Percentiles rank a stretch among this genome's conserved stretches.
Conservation (phyloP, 2,113 vertebrate species). For the Paralichthys olivaceus region DNA sequence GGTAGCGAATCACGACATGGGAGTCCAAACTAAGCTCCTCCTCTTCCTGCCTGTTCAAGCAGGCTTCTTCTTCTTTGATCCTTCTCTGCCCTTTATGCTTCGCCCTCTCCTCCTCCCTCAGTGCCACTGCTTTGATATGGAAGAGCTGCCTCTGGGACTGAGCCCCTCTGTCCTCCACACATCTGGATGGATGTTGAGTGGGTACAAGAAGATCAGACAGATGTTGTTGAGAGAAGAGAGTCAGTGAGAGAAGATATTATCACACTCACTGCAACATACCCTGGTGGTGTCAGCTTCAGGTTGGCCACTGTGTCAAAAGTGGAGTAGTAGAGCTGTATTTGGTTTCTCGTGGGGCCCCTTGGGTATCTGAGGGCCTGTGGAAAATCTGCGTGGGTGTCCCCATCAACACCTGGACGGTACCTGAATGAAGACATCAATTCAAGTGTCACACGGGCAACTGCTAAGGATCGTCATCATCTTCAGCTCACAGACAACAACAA, state of each 20-base stretch:
- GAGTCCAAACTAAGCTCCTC: conserved; percentile 75
- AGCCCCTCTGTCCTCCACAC: conserved; percentile 55
- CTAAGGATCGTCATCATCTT: neutral
- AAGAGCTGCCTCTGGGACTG: conserved; percentile 70
- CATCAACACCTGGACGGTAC: conserved; percentile 14
- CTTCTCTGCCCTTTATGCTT: conserved; percentile 12
- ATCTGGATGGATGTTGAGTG: conserved; percentile 37
- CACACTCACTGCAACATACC: conserved; percentile 44
- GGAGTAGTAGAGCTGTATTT: conserved; percentile 80
- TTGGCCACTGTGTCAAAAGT: conserved; percentile 34
- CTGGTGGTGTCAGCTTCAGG: conserved; percentile 30
- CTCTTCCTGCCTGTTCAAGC: conserved; percentile 47
- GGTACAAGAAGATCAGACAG: neutral
- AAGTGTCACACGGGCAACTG: conserved; percentile 1
- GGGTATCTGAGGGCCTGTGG: conserved; percentile 29
- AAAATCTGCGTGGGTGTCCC: neutral
- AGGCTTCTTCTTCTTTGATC: conserved; percentile 46
- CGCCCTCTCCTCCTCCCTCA: conserved; percentile 32
- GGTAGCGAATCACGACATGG: conserved; percentile 71
- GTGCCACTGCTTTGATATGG: conserved; percentile 65
- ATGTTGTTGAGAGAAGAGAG: neutral
- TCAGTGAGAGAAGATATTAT: neutral
- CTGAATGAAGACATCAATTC: conserved; percentile 29
- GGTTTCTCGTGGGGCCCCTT: conserved; percentile 12
- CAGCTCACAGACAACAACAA: neutral